Conservation (phyloP, 1,140 invertebrate species). For the Brevipalpus yothersi region DNA sequence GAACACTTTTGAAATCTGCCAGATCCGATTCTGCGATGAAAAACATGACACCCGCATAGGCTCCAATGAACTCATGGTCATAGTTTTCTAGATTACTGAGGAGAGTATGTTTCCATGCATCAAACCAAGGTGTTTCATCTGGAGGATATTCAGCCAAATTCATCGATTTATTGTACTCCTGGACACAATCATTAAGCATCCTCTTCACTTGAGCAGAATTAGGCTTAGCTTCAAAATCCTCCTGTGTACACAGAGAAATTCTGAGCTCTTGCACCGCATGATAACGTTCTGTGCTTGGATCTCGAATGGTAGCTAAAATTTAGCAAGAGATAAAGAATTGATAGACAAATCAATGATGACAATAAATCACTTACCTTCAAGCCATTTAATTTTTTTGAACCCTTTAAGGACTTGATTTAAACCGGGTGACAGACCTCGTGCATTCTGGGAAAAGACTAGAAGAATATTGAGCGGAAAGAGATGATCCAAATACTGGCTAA, state of each 20-base stretch:
- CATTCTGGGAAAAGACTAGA: not conserved
- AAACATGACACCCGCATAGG: slow-evolving; percentile 8
- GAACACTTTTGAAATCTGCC: slow-evolving; percentile 4
- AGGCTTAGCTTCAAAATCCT: slow-evolving; percentile 1
- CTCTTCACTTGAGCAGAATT: slow-evolving; percentile 2
- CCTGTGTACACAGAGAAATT: not conserved
- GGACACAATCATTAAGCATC: slow-evolving; percentile 4
- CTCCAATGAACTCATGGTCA: slow-evolving; percentile 10
- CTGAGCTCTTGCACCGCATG: not conserved
- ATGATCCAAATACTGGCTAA: not conserved
- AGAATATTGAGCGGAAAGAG: not conserved
- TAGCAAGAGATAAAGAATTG: not conserved
- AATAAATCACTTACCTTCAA: slow-evolving; percentile 1
- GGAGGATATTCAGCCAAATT: not conserved
- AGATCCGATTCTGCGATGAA: slow-evolving; percentile 7
- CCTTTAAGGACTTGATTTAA: slow-evolving; percentile 1
- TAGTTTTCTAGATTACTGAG: slow-evolving; percentile 2
- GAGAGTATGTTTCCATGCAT: slow-evolving; percentile 9
- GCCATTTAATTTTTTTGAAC: not conserved
- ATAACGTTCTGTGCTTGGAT: not conserved
- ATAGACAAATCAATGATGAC: not conserved
- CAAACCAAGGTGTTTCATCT: slow-evolving; percentile 10
- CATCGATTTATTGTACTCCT: not conserved
- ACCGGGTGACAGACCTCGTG: not conserved
- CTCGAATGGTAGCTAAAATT: not conserved